Percentiles rank a stretch among this genome's conserved stretches.
These are phyloP conservation scores for Drosophila oshimai DNA, from an alignment of 1,140 invertebrate species.

Conservation along the genomic window DNA sequence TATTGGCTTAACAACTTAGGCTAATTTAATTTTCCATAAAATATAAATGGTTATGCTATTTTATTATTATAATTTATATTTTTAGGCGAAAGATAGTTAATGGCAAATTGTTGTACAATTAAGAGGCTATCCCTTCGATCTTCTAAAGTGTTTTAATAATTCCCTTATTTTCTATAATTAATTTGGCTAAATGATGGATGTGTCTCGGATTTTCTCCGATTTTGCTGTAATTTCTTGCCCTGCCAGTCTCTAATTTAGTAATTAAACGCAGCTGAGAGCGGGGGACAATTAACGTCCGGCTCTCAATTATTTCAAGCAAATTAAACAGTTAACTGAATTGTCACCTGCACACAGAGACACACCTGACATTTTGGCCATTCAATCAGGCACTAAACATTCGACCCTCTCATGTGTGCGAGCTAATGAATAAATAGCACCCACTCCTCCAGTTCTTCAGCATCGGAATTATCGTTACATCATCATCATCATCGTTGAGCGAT, in stretches of 20 bases:
- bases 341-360: conserved; percentile 38
- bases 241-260: conserved; percentile 8
- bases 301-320: conserved; percentile 74
- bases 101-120: background rate
- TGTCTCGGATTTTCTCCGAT: background rate
- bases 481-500: conserved; percentile 48
- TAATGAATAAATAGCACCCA: conserved; percentile 70
- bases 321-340: conserved; percentile 77
- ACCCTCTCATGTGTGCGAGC: conserved; percentile 34
- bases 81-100: too few species aligned
- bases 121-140: background rate
- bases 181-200: background rate
- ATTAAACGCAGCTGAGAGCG: conserved; percentile 23
- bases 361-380: conserved; percentile 43
- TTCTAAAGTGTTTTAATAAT: background rate
- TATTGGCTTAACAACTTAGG: background rate
- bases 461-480: conserved; percentile 26
- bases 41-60: background rate
- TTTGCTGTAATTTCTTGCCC: background rate
- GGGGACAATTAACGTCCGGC: conserved; percentile 22
- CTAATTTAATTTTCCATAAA: background rate
- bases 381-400: conserved; percentile 31
- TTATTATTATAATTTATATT: too few species aligned
- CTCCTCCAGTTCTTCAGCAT: conserved; percentile 9
- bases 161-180: background rate